Percentiles rank a stretch among this genome's conserved stretches.
phyloP scores from a whole-genome alignment of 2,888 invertebrate genomes.

The Syrista parreyssii region DNA sequence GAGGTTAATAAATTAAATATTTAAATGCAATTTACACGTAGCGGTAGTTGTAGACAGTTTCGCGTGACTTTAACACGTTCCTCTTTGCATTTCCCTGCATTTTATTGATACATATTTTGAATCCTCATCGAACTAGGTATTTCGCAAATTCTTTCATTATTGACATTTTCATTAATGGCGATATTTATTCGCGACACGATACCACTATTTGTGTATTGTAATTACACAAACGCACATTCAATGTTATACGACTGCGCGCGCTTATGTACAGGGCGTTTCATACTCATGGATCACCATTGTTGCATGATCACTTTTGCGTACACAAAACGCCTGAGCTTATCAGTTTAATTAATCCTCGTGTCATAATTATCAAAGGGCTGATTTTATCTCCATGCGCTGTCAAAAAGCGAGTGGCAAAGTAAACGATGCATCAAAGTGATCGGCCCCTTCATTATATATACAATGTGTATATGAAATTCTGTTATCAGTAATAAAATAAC shows the following conservation, averaged over 20 bases:
- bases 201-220: not conserved
- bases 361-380: not conserved
- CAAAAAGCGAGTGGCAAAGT: not conserved
- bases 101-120: constrained; percentile 1
- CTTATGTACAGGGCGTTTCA: not conserved
- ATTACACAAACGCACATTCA: not conserved
- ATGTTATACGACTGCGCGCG: not conserved
- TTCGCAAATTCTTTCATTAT: not conserved
- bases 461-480: not conserved
- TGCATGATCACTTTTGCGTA: not conserved
- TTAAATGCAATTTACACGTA: constrained; percentile 23
- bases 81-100: not conserved
- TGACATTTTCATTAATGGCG: not conserved
- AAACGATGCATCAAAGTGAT: not conserved
- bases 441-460: not conserved
- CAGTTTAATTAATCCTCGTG: not conserved
- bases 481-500: not conserved
- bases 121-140: not conserved
- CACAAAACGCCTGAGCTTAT: not conserved
- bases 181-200: not conserved
- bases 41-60: constrained; percentile 3
- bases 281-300: not conserved
- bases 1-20: constrained; percentile 23
- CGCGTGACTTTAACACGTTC: not conserved
- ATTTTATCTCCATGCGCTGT: not conserved